phyloP scores from a whole-genome alignment of 1,140 invertebrate genomes.

The Oncopeltus fasciatus region DNA sequence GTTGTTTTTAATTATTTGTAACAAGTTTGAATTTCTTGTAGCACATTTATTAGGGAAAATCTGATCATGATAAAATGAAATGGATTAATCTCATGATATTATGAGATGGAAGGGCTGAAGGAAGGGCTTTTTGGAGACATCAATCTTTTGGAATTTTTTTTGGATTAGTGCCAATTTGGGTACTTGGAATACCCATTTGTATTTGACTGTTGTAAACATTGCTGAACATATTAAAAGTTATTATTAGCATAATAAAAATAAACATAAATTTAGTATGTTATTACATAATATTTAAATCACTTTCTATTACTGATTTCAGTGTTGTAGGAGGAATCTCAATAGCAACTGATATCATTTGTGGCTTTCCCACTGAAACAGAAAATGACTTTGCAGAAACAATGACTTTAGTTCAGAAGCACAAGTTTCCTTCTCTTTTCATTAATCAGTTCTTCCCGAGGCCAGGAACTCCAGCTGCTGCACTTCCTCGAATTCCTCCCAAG shows the following conservation, averaged over 20 bases:
- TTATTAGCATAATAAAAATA: too few species aligned
- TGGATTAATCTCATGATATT: too few species aligned
- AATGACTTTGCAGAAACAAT: slow-evolving; percentile 82
- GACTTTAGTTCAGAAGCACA: slow-evolving; percentile 68
- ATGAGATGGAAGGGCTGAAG: too few species aligned
- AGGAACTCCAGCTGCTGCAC: slow-evolving; percentile 84
- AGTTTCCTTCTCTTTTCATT: slow-evolving; percentile 89
- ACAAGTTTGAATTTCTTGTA: slow-evolving; percentile 4
- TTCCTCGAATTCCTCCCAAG: slow-evolving; percentile 65
- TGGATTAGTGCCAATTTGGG: too few species aligned
- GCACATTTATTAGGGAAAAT: too few species aligned
- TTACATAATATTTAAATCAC: neutral
- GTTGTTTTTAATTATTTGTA: neutral
- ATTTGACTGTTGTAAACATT: too few species aligned
- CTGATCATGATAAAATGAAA: too few species aligned
- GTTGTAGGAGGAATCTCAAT: slow-evolving; percentile 51
- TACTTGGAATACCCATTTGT: too few species aligned
- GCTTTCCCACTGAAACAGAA: slow-evolving; percentile 92
- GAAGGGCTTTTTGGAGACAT: too few species aligned
- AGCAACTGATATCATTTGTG: slow-evolving; percentile 96
- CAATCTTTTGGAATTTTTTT: too few species aligned
- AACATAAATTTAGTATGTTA: neutral
- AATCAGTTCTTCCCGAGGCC: slow-evolving; percentile 95
- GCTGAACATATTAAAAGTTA: too few species aligned
- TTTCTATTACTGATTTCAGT: neutral